A percentile compares a stretch with the other conserved stretches of the same genome.
These are phyloP conservation scores for Anhinga anhinga DNA, from an alignment of 2,113 vertebrate species.

Conservation along the genomic window DNA sequence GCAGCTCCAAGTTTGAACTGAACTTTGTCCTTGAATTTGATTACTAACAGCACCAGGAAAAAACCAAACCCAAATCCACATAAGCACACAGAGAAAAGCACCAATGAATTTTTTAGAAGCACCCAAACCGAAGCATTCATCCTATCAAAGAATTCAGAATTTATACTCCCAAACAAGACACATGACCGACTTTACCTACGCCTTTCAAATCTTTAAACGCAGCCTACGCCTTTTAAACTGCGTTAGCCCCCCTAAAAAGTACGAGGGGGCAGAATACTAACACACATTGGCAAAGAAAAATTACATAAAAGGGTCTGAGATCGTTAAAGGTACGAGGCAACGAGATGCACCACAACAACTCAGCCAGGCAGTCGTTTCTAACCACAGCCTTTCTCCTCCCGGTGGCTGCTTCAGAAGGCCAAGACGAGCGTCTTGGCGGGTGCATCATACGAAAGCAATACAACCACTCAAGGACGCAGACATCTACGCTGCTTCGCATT, in stretches of 20 bases:
- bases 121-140: neutral
- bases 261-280: neutral
- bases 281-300: neutral
- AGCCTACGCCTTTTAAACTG: neutral
- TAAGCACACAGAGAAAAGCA: neutral
- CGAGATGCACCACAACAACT: neutral
- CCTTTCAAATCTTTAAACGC: accelerated
- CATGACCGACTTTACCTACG: accelerated
- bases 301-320: neutral
- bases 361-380: neutral
- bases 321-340: accelerated
- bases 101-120: accelerated
- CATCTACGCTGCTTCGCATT: neutral
- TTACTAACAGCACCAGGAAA: neutral
- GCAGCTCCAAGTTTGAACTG: neutral
- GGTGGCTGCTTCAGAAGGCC: neutral
- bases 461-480: neutral
- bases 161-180: neutral
- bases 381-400: neutral
- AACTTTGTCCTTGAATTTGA: neutral
- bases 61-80: neutral
- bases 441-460: accelerated
- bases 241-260: too few relatives aligned
- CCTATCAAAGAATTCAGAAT: neutral
- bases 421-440: accelerated